Percentiles rank a stretch among this genome's conserved stretches.
Conservation (phyloP, 2,113 vertebrate species). For the Corydoras maculifer region DNA sequence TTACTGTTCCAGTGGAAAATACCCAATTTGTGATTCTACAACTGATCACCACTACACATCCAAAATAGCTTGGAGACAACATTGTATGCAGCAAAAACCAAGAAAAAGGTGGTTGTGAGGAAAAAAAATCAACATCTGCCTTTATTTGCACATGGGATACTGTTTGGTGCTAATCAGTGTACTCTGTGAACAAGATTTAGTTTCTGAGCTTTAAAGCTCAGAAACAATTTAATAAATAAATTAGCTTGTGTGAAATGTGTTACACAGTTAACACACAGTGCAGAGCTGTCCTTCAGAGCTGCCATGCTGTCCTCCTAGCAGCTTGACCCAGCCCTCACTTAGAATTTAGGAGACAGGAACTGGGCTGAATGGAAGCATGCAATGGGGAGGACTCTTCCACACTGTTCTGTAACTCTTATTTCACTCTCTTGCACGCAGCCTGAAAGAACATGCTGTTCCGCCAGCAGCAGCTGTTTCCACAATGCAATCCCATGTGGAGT, state of each 20-base stretch:
- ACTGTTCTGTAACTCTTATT: slow-evolving; percentile 30
- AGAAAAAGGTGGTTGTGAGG: background rate
- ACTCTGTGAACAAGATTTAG: slow-evolving; percentile 14
- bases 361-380: slow-evolving; percentile 19
- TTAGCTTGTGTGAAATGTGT: too few relatives aligned
- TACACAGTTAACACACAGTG: slow-evolving; percentile 2
- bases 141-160: slow-evolving; percentile 27
- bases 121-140: slow-evolving; percentile 32
- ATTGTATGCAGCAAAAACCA: too few relatives aligned
- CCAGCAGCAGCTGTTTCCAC: slow-evolving; percentile 49
- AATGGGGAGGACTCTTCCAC: slow-evolving; percentile 37
- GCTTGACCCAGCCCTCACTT: slow-evolving; percentile 17
- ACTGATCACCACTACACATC: background rate
- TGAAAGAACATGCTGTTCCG: slow-evolving; percentile 45
- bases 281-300: slow-evolving; percentile 20
- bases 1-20: slow-evolving; percentile 27
- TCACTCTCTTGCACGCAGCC: slow-evolving; percentile 28
- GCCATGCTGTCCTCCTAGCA: slow-evolving; percentile 17
- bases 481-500: slow-evolving; percentile 43
- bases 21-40: slow-evolving; percentile 18
- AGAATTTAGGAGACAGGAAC: slow-evolving; percentile 28
- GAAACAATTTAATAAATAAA: background rate
- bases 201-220: background rate
- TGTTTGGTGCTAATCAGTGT: slow-evolving; percentile 35
- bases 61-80: too few relatives aligned